phyloP scores from a whole-genome alignment of 2,113 vertebrate species.

The Microtus richardsoni region DNA sequence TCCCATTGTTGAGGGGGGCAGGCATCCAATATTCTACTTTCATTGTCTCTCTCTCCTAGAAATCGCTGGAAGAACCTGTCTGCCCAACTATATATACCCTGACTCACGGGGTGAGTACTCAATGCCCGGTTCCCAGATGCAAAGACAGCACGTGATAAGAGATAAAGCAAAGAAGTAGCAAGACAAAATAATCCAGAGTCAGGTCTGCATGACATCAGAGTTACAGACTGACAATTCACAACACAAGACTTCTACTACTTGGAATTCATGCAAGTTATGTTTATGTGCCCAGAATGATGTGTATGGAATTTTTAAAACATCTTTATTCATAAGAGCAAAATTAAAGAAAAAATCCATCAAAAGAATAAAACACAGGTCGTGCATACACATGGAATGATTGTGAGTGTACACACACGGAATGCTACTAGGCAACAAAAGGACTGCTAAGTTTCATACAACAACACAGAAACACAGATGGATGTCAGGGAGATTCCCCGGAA shows the following conservation, averaged over 20 bases:
- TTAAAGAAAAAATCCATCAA: conserved; percentile 5
- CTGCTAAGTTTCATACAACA: background rate
- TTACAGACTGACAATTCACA: background rate
- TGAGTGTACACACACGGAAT: background rate
- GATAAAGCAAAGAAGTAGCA: background rate
- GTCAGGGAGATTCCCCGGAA: background rate
- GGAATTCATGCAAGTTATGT: background rate
- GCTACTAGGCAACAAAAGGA: background rate
- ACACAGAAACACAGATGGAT: background rate
- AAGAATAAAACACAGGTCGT: background rate
- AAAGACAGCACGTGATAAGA: background rate
- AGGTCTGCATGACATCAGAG: background rate
- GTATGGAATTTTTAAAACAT: background rate
- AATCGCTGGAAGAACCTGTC: background rate
- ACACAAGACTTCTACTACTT: background rate
- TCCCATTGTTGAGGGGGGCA: background rate
- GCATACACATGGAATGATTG: background rate
- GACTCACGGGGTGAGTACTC: background rate
- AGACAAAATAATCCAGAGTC: background rate
- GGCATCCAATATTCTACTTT: background rate
- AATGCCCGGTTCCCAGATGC: background rate
- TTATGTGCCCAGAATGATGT: background rate
- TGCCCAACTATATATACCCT: background rate
- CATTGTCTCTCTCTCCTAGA: background rate
- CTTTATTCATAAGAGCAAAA: conserved; percentile 1